A percentile compares a stretch with the other conserved stretches of the same genome.
phyloP scores from a whole-genome alignment of 2,113 vertebrate species.

The Pelvicachromis taeniatus region DNA sequence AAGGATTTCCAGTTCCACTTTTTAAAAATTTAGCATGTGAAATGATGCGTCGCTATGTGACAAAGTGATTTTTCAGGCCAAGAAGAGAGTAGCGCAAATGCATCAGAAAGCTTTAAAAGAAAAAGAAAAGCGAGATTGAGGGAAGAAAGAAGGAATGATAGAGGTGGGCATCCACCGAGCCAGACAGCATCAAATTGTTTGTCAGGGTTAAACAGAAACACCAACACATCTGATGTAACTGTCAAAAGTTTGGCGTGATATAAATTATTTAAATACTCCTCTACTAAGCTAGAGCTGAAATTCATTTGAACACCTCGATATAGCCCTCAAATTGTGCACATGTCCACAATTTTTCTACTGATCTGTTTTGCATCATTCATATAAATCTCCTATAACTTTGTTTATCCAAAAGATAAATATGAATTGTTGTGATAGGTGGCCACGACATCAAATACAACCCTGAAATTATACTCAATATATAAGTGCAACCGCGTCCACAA shows the following conservation, averaged over 20 bases:
- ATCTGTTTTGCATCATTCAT: background rate
- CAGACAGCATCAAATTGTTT: conserved; percentile 3
- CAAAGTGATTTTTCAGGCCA: conserved; percentile 76
- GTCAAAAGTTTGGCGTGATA: background rate
- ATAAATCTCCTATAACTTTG: background rate
- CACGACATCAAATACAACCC: background rate
- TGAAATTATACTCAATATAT: background rate
- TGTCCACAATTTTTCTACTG: background rate
- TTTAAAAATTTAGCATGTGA: conserved; percentile 78
- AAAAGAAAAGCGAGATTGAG: background rate
- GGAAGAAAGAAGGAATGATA: background rate
- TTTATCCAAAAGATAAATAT: background rate
- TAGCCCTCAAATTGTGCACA: background rate
- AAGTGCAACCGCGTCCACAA: background rate
- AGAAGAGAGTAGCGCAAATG: conserved; percentile 60
- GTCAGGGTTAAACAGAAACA: conserved; percentile 11
- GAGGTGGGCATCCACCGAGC: background rate
- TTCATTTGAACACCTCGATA: background rate
- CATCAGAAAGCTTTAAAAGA: conserved; percentile 51
- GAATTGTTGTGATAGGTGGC: background rate
- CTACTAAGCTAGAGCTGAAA: background rate
- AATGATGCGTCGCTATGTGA: conserved; percentile 77
- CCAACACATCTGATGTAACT: conserved; percentile 9
- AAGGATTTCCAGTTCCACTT: conserved; percentile 75
- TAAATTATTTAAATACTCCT: conserved; percentile 3